Percentiles rank a stretch among this genome's conserved stretches.
Evolutionary conservation across 2,797 vertebrate genomes (phyloP).

Genomic region (Tinamus major): DNA sequence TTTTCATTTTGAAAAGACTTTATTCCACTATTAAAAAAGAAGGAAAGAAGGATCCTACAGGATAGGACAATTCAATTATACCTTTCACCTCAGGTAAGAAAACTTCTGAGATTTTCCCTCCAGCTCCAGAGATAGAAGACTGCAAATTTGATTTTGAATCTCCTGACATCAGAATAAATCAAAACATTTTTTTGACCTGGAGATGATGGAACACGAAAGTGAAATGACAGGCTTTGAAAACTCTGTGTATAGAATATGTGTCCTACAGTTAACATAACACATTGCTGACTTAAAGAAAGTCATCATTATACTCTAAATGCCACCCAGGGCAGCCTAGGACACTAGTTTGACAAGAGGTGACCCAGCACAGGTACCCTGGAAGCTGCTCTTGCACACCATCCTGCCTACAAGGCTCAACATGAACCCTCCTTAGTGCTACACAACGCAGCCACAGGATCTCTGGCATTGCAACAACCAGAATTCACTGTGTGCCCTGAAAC

Average conservation of each 20-base stretch:
- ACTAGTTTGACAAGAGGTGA: neutral
- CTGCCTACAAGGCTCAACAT: neutral
- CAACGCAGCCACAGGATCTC: neutral
- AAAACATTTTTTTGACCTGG: neutral
- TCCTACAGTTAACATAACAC: neutral
- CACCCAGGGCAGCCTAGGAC: neutral
- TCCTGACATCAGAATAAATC: neutral
- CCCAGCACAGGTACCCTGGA: neutral
- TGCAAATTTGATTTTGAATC: neutral
- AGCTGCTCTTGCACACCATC: neutral
- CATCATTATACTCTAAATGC: neutral
- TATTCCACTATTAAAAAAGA: neutral
- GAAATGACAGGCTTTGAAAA: neutral
- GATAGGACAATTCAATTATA: slow-evolving; percentile 42
- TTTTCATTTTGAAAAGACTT: slow-evolving; percentile 22
- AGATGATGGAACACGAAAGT: neutral
- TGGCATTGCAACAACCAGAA: neutral
- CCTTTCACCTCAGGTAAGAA: slow-evolving; percentile 9
- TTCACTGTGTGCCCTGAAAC: neutral
- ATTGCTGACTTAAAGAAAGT: neutral
- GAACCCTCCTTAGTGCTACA: neutral
- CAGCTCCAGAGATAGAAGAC: neutral
- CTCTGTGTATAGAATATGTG: neutral
- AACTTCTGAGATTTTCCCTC: neutral
- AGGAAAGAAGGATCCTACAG: neutral